These are phyloP conservation scores for Globodera ellingtonae DNA, from an alignment of 1,140 invertebrate genomes.

Conservation along the genomic window DNA sequence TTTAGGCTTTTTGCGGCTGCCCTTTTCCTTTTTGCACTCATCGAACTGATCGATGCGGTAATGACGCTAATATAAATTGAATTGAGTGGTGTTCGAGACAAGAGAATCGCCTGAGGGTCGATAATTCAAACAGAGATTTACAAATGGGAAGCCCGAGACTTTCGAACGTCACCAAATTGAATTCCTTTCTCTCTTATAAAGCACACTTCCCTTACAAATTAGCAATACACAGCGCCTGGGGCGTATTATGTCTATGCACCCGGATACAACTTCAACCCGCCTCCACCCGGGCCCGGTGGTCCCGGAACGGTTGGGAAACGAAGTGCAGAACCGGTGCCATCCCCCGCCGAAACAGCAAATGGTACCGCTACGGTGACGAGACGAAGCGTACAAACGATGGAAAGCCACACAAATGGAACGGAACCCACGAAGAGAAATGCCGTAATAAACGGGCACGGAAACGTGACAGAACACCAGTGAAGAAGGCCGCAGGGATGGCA, in stretches of 20 bases:
- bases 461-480: background rate
- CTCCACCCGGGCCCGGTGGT: background rate
- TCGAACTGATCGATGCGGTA: slow-evolving; percentile 6
- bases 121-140: too few relatives aligned
- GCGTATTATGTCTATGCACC: slow-evolving; percentile 28
- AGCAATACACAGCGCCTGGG: slow-evolving; percentile 27
- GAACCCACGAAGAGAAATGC: background rate
- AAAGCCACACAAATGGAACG: background rate
- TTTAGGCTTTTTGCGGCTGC: background rate
- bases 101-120: too few relatives aligned
- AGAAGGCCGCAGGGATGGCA: background rate
- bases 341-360: background rate
- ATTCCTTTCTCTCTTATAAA: too few relatives aligned
- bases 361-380: background rate
- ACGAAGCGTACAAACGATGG: background rate
- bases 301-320: slow-evolving; percentile 2
- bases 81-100: too few relatives aligned
- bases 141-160: too few relatives aligned
- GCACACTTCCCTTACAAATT: background rate
- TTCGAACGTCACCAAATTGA: too few relatives aligned
- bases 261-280: slow-evolving; percentile 28
- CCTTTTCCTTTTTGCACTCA: slow-evolving; percentile 3
- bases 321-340: background rate
- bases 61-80: background rate
- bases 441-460: background rate